phyloP scores from a whole-genome alignment of 1,140 invertebrate species.

The Drepana arcuata region DNA sequence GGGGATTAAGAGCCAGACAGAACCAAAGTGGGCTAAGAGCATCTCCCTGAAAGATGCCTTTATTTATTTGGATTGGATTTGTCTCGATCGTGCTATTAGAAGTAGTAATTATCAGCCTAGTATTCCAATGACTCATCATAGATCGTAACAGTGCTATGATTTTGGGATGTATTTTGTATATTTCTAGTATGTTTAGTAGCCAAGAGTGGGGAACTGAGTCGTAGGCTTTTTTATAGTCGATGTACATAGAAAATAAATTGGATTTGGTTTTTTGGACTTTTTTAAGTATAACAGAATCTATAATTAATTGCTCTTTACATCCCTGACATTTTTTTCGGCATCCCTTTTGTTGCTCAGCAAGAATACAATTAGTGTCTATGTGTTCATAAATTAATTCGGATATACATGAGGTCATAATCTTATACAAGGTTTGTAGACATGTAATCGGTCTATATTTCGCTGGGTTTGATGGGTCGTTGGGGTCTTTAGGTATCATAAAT shows the following conservation, averaged over 20 bases:
- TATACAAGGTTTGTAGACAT: not conserved
- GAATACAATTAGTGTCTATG: conserved; percentile 9
- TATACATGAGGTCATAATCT: not conserved
- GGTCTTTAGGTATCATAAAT: conserved; percentile 7
- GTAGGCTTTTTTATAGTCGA: conserved; percentile 1
- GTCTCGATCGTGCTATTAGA: not conserved
- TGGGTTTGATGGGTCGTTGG: not conserved
- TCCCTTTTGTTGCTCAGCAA: conserved; percentile 19
- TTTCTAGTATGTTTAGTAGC: not conserved
- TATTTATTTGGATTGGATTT: conserved; percentile 2
- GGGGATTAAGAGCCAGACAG: not conserved
- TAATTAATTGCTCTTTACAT: conserved; percentile 19
- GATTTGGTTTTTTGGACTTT: conserved; percentile 3
- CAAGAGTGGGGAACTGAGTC: not conserved
- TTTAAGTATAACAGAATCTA: conserved; percentile 5
- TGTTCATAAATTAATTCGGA: conserved; percentile 12
- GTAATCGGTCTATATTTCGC: conserved; percentile 1
- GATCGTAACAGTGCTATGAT: not conserved
- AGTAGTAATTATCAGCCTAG: not conserved
- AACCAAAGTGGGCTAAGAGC: conserved; percentile 5
- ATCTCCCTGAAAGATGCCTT: conserved; percentile 10
- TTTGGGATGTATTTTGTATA: not conserved
- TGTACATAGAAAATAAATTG: conserved; percentile 7
- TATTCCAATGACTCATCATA: not conserved
- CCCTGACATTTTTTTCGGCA: conserved; percentile 13